Percentiles rank a stretch among this genome's conserved stretches.
Evolutionary conservation across 2,113 vertebrate genomes (phyloP).

Genomic region (Acanthisitta chloris): DNA sequence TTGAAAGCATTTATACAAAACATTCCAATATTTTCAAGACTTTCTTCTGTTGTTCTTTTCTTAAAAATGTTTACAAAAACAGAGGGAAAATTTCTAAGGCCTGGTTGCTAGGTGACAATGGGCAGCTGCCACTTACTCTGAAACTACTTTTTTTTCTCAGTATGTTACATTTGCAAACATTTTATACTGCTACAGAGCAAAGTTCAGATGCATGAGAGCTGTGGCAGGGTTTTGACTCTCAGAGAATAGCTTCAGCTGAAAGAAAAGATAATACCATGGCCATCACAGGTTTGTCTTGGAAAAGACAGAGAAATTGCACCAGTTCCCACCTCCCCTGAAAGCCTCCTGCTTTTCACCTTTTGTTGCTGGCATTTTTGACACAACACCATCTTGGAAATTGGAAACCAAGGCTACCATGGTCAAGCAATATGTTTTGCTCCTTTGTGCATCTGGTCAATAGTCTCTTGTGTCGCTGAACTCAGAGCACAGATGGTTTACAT

Average conservation of each 20-base stretch:
- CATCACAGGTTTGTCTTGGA: background rate
- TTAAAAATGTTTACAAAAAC: background rate
- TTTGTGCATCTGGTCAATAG: slow-evolving; percentile 40
- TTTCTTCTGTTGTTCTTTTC: background rate
- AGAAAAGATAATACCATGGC: background rate
- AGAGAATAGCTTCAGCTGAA: background rate
- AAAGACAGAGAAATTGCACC: slow-evolving; percentile 29
- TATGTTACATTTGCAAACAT: background rate
- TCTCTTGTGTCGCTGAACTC: background rate
- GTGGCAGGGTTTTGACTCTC: background rate
- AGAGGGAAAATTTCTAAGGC: background rate
- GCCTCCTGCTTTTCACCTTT: background rate
- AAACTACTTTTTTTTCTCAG: background rate
- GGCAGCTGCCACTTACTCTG: background rate
- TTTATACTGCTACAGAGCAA: background rate
- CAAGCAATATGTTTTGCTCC: background rate
- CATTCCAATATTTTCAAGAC: background rate
- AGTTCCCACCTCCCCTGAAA: background rate
- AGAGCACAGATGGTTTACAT: slow-evolving; percentile 21
- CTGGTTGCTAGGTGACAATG: background rate
- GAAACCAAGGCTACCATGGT: background rate
- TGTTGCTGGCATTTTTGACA: slow-evolving; percentile 22
- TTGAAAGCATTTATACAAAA: background rate
- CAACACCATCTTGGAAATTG: background rate
- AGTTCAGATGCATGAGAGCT: background rate